A percentile compares a stretch with the other conserved stretches of the same genome.
phyloP scores from a whole-genome alignment of 2,888 invertebrate species.

The Catocala nupta region DNA sequence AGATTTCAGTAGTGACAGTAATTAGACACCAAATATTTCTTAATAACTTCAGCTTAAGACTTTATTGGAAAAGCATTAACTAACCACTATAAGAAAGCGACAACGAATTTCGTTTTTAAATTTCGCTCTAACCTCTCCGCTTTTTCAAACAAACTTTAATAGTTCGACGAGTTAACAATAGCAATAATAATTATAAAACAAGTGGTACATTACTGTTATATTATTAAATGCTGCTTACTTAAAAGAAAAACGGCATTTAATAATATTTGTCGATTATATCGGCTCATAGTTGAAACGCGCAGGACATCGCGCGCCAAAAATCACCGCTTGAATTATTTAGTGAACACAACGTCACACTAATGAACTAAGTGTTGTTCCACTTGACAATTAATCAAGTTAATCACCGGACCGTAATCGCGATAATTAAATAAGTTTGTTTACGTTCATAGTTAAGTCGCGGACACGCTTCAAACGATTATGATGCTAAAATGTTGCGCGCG shows the following conservation, averaged over 20 bases:
- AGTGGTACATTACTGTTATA: too few species aligned
- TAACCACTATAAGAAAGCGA: too few species aligned
- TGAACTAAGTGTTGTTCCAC: slow-evolving; percentile 24
- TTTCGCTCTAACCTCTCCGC: too few species aligned
- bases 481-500: neutral
- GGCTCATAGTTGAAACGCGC: neutral
- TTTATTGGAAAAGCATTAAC: too few species aligned
- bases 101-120: too few species aligned
- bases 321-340: slow-evolving; percentile 10
- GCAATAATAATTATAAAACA: too few species aligned
- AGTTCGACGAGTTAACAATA: too few species aligned
- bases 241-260: too few species aligned
- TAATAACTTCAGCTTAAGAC: neutral
- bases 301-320: slow-evolving; percentile 7
- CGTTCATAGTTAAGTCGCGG: slow-evolving; percentile 23
- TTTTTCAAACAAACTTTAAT: too few species aligned
- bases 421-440: slow-evolving; percentile 43
- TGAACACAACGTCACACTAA: slow-evolving; percentile 31
- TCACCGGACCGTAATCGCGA: slow-evolving; percentile 33
- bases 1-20: slow-evolving; percentile 16
- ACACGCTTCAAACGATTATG: slow-evolving; percentile 26
- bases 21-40: neutral
- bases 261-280: neutral
- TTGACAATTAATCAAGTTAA: slow-evolving; percentile 41
- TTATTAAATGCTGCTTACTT: too few species aligned